phyloP scores from a whole-genome alignment of 2,888 invertebrate genomes.

The Apotomis betuletana region DNA sequence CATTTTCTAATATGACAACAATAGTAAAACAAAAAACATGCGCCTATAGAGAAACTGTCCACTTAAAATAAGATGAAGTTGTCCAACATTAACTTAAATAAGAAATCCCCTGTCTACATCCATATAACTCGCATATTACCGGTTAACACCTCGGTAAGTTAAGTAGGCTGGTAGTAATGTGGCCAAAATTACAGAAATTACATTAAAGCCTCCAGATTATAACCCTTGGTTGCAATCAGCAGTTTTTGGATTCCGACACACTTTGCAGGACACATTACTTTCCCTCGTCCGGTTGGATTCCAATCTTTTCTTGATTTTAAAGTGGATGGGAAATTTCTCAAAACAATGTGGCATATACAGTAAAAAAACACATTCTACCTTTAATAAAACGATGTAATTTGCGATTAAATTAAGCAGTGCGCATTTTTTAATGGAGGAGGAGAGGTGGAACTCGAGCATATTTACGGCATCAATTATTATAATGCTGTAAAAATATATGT shows the following conservation, averaged over 20 bases:
- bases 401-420: no score
- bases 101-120: constrained; percentile 24
- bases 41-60: not conserved
- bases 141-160: constrained; percentile 26
- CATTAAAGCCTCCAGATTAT: constrained; percentile 37
- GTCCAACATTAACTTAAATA: constrained; percentile 24
- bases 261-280: constrained; percentile 33
- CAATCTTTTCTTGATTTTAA: constrained; percentile 24
- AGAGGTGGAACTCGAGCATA: no score
- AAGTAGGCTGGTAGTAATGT: constrained; percentile 26
- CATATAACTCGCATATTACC: constrained; percentile 22
- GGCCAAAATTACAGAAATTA: constrained; percentile 35
- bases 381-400: no score
- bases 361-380: not conserved
- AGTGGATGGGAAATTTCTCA: constrained; percentile 11
- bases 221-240: constrained; percentile 35
- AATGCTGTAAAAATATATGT: no score
- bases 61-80: constrained; percentile 13
- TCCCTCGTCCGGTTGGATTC: constrained; percentile 39
- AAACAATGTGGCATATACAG: not conserved
- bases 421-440: no score
- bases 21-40: no score
- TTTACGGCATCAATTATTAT: no score
- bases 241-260: constrained; percentile 29
- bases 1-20: no score